These are phyloP conservation scores for Stomatorhinus walkeri DNA, from an alignment of 2,797 vertebrate species.

Conservation along the genomic window DNA sequence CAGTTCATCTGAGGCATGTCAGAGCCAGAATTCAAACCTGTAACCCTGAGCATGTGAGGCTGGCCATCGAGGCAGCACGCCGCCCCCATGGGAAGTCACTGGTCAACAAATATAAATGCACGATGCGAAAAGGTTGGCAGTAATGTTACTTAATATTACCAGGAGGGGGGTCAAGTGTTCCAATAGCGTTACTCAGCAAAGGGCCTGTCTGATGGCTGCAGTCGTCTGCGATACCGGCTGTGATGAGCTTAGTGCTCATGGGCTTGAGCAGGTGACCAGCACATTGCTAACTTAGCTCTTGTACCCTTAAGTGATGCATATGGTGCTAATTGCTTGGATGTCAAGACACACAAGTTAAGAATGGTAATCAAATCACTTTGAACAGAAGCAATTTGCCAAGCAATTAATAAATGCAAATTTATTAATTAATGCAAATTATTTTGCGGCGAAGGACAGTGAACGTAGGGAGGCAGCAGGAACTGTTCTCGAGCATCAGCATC, in stretches of 20 bases:
- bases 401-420: constrained; percentile 4
- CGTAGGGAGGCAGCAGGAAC: neutral
- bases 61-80: neutral
- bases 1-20: constrained; percentile 18
- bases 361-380: neutral
- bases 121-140: neutral
- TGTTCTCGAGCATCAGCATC: neutral
- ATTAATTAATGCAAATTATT: neutral
- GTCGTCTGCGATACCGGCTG: neutral
- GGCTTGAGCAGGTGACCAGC: neutral
- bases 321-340: neutral
- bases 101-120: neutral
- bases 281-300: neutral
- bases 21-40: neutral
- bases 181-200: neutral
- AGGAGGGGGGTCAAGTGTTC: neutral
- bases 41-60: neutral
- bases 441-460: neutral
- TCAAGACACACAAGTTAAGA: neutral
- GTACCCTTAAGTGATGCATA: neutral
- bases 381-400: neutral
- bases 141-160: neutral
- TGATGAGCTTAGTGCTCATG: neutral
- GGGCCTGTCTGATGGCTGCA: neutral
- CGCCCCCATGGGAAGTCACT: neutral